Evolutionary conservation across 2,888 invertebrate species (phyloP).

Genomic region (Aporophyla nigra): DNA sequence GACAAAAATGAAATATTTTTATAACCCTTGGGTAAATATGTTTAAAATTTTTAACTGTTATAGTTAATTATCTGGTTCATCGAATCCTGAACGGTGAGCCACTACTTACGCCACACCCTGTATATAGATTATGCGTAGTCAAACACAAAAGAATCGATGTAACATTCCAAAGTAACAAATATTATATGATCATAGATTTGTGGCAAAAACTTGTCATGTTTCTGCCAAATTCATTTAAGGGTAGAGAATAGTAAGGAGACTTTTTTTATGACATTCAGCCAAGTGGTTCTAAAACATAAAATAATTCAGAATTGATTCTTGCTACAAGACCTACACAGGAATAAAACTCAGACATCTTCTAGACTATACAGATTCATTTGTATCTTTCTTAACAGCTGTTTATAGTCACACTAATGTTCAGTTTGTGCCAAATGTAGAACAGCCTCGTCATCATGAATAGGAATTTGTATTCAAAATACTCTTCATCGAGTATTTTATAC

Average conservation of each 20-base stretch:
- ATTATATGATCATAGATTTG: background rate
- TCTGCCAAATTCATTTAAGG: background rate
- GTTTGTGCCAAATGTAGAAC: slow-evolving; percentile 42
- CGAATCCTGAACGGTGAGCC: too few relatives aligned
- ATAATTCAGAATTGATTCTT: background rate
- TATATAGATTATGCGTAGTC: too few relatives aligned
- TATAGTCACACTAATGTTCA: slow-evolving; percentile 16
- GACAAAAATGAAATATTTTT: too few relatives aligned
- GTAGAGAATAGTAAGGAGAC: background rate
- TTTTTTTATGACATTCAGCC: background rate
- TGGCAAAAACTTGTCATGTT: background rate
- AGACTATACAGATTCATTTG: background rate
- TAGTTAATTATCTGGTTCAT: too few relatives aligned
- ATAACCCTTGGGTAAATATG: too few relatives aligned
- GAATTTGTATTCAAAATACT: slow-evolving; percentile 38
- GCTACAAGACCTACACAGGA: background rate
- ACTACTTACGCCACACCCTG: too few relatives aligned
- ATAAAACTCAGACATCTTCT: slow-evolving; percentile 7
- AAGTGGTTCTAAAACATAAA: background rate
- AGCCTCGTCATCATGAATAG: slow-evolving; percentile 33
- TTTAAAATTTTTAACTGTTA: too few relatives aligned
- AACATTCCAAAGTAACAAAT: background rate
- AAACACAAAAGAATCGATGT: background rate
- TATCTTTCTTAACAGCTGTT: slow-evolving; percentile 31
- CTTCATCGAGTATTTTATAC: slow-evolving; percentile 28